phyloP scores from a whole-genome alignment of 2,888 invertebrate genomes.

The Drosophila ustulata region DNA sequence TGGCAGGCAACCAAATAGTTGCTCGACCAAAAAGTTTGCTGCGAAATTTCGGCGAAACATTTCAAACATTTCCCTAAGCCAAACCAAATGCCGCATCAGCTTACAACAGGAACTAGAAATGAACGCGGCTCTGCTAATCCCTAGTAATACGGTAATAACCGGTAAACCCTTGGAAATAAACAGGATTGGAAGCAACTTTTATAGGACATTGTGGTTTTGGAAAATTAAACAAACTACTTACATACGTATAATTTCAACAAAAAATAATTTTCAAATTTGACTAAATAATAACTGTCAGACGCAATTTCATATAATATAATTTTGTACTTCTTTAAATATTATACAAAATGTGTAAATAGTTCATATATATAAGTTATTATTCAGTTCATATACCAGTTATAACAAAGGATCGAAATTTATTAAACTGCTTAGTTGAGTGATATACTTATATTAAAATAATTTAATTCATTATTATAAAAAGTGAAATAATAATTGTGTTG shows the following conservation, averaged over 20 bases:
- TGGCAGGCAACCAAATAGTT: conserved; percentile 3
- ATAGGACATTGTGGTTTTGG: not conserved
- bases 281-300: too few relatives aligned
- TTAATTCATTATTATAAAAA: too few relatives aligned
- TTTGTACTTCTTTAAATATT: too few relatives aligned
- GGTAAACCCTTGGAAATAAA: not conserved
- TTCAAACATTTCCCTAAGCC: not conserved
- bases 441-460: too few relatives aligned
- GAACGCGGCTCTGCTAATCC: conserved; percentile 1
- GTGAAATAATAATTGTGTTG: not conserved
- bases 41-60: not conserved
- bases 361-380: too few relatives aligned
- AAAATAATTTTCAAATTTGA: too few relatives aligned
- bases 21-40: not conserved
- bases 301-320: too few relatives aligned
- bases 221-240: not conserved
- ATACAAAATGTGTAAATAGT: too few relatives aligned
- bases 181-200: not conserved
- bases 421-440: too few relatives aligned
- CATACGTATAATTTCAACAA: too few relatives aligned
- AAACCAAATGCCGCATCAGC: not conserved
- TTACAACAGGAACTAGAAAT: not conserved
- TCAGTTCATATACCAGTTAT: too few relatives aligned
- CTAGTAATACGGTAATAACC: not conserved
- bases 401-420: too few relatives aligned